Evolutionary conservation across 2,888 invertebrate species (phyloP).

Genomic region (Polyploca ridens): DNA sequence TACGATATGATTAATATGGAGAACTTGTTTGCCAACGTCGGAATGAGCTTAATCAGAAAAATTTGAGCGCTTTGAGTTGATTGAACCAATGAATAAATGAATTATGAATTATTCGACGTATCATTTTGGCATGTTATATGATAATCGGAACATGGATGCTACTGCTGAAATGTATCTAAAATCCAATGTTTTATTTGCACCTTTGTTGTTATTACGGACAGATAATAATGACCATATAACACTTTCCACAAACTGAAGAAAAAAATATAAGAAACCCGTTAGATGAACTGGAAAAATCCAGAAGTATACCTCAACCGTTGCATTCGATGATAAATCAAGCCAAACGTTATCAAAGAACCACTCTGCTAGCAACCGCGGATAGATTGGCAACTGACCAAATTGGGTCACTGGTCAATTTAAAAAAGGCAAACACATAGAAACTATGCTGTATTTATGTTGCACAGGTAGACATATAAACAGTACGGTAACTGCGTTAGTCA

Average conservation of each 20-base stretch:
- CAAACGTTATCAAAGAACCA: slow-evolving; percentile 3
- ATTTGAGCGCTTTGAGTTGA: no score
- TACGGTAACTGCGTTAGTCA: slow-evolving; percentile 33
- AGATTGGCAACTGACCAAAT: slow-evolving; percentile 17
- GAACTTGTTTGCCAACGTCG: no score
- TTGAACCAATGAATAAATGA: no score
- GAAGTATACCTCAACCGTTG: background rate
- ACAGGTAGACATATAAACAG: slow-evolving; percentile 21
- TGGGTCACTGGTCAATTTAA: slow-evolving; percentile 21
- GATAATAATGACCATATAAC: background rate
- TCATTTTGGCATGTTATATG: background rate
- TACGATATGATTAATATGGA: no score
- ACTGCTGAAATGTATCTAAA: no score
- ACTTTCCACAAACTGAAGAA: background rate
- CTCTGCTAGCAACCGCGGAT: slow-evolving; percentile 5
- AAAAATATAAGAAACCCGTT: background rate
- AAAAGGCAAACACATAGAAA: slow-evolving; percentile 21
- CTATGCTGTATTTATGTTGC: slow-evolving; percentile 4
- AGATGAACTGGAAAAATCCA: background rate
- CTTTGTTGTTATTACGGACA: no score
- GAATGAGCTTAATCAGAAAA: no score
- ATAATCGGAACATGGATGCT: background rate
- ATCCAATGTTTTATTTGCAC: no score
- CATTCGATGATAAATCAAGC: background rate
- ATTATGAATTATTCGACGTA: no score